Conservation (phyloP, 2,888 invertebrate genomes). For the Sussaba pulchella region DNA sequence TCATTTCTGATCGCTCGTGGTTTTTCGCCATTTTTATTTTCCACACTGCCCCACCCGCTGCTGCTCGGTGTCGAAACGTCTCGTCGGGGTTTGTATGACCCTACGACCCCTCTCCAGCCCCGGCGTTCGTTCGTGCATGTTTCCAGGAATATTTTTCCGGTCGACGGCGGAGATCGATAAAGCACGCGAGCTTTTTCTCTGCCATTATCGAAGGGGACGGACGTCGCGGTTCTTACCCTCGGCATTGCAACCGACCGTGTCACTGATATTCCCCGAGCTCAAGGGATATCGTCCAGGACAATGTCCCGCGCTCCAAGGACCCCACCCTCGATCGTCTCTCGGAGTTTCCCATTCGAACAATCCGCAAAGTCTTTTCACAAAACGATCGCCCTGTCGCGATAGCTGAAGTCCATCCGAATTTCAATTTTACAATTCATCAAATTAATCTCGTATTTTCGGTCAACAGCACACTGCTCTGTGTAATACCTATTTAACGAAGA, state of each 20-base stretch:
- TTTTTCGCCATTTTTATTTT: constrained; percentile 29
- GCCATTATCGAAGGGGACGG: constrained; percentile 33
- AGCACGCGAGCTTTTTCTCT: constrained; percentile 31
- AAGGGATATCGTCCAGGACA: neutral
- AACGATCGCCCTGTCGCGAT: neutral
- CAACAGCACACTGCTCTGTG: too few relatives aligned
- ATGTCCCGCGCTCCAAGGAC: neutral
- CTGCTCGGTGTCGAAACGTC: constrained; percentile 28
- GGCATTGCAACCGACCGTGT: neutral
- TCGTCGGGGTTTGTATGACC: constrained; percentile 14
- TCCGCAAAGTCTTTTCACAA: neutral
- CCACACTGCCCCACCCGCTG: neutral
- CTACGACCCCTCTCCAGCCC: constrained; percentile 18
- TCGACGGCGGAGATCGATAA: constrained; percentile 44
- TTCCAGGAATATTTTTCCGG: constrained; percentile 45
- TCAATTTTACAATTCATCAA: constrained; percentile 9
- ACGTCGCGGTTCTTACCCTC: constrained; percentile 17
- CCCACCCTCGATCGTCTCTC: too few relatives aligned
- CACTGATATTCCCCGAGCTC: neutral
- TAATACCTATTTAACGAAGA: too few relatives aligned
- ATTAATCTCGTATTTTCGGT: too few relatives aligned
- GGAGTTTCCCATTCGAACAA: neutral
- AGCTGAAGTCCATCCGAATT: constrained; percentile 4
- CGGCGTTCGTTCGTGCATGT: neutral
- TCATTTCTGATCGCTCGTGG: constrained; percentile 6